Evolutionary conservation across 2,888 invertebrate species (phyloP).

Genomic region (Dimorphilus gyrociliatus): DNA sequence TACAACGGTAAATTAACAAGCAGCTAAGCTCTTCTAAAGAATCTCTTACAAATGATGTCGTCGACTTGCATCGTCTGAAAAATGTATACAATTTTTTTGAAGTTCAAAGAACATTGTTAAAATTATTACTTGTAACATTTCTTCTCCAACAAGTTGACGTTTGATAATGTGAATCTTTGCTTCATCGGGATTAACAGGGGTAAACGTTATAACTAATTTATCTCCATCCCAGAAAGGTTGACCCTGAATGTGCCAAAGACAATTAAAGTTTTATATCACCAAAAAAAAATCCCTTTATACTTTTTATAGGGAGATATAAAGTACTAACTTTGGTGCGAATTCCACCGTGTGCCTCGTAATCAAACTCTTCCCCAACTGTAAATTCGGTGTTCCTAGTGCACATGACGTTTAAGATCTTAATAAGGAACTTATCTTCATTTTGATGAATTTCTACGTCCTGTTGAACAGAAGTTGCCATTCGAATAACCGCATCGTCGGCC

Average conservation of each 20-base stretch:
- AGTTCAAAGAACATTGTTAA: too few relatives aligned
- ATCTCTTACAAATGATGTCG: too few relatives aligned
- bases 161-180: neutral
- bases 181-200: neutral
- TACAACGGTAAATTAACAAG: too few relatives aligned
- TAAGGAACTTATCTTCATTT: conserved; percentile 1
- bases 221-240: conserved; percentile 1
- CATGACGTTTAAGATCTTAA: neutral
- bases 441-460: neutral
- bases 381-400: neutral
- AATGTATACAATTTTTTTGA: too few relatives aligned
- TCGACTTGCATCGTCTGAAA: too few relatives aligned
- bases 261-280: too few relatives aligned
- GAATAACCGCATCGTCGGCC: conserved; percentile 1
- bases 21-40: too few relatives aligned
- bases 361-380: neutral
- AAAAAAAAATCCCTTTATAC: too few relatives aligned
- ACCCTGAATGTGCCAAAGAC: neutral
- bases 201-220: neutral
- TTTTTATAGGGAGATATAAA: too few relatives aligned
- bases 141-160: conserved; percentile 1
- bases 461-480: neutral
- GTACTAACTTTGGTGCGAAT: neutral
- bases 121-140: too few relatives aligned
- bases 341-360: neutral